Percentiles rank a stretch among this genome's conserved stretches.
These are phyloP conservation scores for Anthoscopus minutus DNA, from an alignment of 2,113 vertebrate species.

Conservation along the genomic window DNA sequence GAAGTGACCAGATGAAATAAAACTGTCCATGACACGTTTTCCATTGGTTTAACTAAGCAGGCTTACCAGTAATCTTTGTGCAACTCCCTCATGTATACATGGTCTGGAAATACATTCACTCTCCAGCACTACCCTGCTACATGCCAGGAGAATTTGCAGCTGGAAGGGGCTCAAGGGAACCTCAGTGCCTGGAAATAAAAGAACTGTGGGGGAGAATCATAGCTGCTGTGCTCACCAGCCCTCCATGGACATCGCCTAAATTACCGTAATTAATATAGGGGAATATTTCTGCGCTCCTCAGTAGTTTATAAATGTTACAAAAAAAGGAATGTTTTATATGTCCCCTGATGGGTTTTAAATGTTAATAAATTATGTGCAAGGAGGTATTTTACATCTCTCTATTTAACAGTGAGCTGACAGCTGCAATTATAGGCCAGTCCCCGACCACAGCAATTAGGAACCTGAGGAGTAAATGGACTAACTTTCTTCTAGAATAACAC, in stretches of 20 bases:
- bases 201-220: neutral
- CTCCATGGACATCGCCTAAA: constrained; percentile 7
- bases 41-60: constrained; percentile 4
- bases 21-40: neutral
- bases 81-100: constrained; percentile 10
- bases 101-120: constrained; percentile 27
- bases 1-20: neutral
- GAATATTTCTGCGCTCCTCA: constrained; percentile 5
- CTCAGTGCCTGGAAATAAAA: neutral
- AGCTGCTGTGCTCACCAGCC: neutral
- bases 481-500: neutral
- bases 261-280: constrained; percentile 46
- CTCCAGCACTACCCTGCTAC: neutral
- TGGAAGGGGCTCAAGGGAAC: constrained; percentile 5
- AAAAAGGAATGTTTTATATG: constrained; percentile 47
- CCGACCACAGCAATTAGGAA: neutral
- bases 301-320: constrained; percentile 60
- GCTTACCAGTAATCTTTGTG: constrained; percentile 9
- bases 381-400: constrained; percentile 47
- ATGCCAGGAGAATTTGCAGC: constrained; percentile 23
- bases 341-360: constrained; percentile 48
- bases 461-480: neutral
- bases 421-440: constrained; percentile 28
- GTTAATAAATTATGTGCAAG: constrained; percentile 54
- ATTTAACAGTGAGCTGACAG: constrained; percentile 55